Evolutionary conservation across 2,113 vertebrate genomes (phyloP), one percentile per base, ranked within the genome.

Genomic region (Heterochromis multidens): DNA sequence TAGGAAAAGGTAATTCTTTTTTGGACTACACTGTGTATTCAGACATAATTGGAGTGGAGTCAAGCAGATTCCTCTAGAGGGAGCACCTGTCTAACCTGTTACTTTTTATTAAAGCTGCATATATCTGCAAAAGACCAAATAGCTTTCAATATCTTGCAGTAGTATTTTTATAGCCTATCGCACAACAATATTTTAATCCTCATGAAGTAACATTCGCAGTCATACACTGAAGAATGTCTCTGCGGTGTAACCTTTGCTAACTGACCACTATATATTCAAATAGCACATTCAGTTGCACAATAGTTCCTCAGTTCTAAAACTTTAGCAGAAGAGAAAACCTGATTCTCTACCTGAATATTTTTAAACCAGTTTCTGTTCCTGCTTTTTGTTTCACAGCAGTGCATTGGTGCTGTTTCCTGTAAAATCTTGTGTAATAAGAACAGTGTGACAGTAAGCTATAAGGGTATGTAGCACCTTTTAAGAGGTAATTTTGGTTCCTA

Each of bases 291-390:
- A 52, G 43, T 52, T 54, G 21, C 27, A 14, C 46, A 33, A 74
- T 74, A 52, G 17, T 54, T 74, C 25, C 67, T 52, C 43, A 52
- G 27, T 52, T 52, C 67, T 43, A 14, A 54, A 54, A 33, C 46
- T 31, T 74, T 33, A 54, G 17, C 17, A 52, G 49, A 74, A 19
- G 19, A 54, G 27, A 54, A 29, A 54, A 74, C 33, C 27, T 74
- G 27, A 54, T 54, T 33, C 19, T 56, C 21, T n/a, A 8, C 9
- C 54, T 11, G 9, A 6, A 7, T 25, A 31, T 59, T 77, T 84
- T 27, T 10, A 37, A 78, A 63, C 29, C 59, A 61, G 77, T 92
- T 94, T 93, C 85, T n/a, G 76, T 93, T 77, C 90, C 86, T 84
- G n/a, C 35, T 61, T 2, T 59, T 13, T 2, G 23, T 79, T 88